Conservation (phyloP, 2,113 vertebrate species). For the Rhinopithecus roxellana region DNA sequence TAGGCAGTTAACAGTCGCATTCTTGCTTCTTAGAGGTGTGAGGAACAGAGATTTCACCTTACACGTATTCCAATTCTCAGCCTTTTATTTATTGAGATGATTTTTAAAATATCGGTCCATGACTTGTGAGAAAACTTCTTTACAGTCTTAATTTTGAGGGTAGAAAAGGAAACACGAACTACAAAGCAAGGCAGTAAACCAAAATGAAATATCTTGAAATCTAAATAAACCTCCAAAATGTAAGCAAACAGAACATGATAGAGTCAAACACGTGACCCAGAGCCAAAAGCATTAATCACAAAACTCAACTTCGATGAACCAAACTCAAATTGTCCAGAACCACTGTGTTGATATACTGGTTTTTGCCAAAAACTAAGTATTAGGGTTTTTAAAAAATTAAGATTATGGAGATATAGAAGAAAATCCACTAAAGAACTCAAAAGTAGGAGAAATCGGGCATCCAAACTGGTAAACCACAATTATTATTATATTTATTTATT, state of each 20-base stretch:
- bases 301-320: not conserved
- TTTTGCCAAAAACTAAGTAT: not conserved
- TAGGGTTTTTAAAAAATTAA: not conserved
- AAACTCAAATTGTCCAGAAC: not conserved
- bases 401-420: not conserved
- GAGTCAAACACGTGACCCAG: not conserved
- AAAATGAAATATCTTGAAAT: constrained; percentile 26
- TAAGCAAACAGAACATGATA: not conserved
- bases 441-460: not conserved
- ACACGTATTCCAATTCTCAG: not conserved
- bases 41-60: not conserved
- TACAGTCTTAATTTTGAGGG: not conserved
- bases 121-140: not conserved
- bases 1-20: not conserved
- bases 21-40: not conserved
- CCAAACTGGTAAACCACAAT: not conserved
- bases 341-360: not conserved
- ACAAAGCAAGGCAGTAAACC: not conserved
- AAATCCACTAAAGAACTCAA: not conserved
- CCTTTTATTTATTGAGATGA: not conserved
- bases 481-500: not conserved
- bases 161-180: constrained; percentile 33
- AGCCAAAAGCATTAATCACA: not conserved
- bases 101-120: not conserved
- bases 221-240: not conserved